A percentile compares a stretch with the other conserved stretches of the same genome.
Conservation (phyloP, 2,113 vertebrate genomes). For the Brienomyrus longianalis region DNA sequence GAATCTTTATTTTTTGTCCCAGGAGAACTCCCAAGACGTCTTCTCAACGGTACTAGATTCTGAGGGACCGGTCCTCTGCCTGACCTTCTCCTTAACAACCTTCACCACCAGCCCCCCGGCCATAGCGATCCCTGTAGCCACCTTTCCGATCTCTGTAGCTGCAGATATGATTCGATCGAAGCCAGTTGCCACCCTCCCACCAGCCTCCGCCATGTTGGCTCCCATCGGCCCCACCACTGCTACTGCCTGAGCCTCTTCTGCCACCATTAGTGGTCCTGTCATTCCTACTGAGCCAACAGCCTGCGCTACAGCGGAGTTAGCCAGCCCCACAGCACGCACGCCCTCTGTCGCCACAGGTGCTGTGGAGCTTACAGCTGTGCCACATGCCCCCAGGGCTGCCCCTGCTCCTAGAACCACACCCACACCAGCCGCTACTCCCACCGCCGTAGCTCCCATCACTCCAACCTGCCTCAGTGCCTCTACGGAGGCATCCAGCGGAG, state of each 20-base stretch:
- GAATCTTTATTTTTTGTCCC: constrained; percentile 52
- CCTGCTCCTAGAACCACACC: constrained; percentile 51
- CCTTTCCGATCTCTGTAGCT: constrained; percentile 51
- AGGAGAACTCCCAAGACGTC: constrained; percentile 55
- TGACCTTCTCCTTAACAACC: constrained; percentile 56
- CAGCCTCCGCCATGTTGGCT: constrained; percentile 14
- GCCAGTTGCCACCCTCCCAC: constrained; percentile 20
- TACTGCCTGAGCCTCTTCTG: constrained; percentile 26
- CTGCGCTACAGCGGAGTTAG: constrained; percentile 20
- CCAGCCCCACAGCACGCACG: constrained; percentile 21
- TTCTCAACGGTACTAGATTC: constrained; percentile 45
- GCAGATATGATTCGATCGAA: constrained; percentile 39
- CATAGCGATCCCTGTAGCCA: constrained; percentile 43
- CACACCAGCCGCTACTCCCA: constrained; percentile 51
- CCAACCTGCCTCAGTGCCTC: constrained; percentile 53
- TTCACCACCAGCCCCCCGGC: constrained; percentile 54
- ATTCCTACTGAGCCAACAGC: constrained; percentile 4
- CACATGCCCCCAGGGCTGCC: constrained; percentile 43
- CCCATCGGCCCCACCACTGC: background rate
- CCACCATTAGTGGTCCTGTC: constrained; percentile 24
- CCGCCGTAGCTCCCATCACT: constrained; percentile 41
- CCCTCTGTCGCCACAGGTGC: constrained; percentile 37
- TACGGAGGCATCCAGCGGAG: constrained; percentile 44
- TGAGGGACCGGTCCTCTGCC: constrained; percentile 18
- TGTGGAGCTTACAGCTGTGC: constrained; percentile 24